Base-by-base conservation (phyloP, 2,113 vertebrate species). In the Dasyprocta punctata region DNA sequence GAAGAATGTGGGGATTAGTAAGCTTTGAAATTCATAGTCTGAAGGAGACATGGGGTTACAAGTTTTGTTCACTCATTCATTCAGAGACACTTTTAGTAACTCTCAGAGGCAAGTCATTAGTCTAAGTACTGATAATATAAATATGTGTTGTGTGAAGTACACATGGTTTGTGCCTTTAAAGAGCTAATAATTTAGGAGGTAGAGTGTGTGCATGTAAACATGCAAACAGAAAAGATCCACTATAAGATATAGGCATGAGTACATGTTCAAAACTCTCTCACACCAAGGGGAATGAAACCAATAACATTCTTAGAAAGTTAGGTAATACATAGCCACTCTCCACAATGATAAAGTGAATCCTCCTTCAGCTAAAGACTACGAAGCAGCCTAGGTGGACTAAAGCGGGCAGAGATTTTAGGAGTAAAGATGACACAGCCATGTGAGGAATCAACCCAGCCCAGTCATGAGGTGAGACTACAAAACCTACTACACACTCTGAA, bases 251-350 rank as follows among this genome's bases (percentile, higher is more conserved):
- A 69, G 13, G 6, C 65, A 33, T 69, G 26, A 86, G 7, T 47
- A 69, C 16, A 63, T 93, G 22, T 89, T 93, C 33, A 73, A 91
- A 95, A 92, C 2, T 47, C 38, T 47, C 17, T 94, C 67, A 78
- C 20, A 49, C 24, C 9, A 41, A 86, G 24, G 89, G 28, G 75
- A 86, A 82, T 71, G 7, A 75, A 33, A 30, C 41, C 75, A 89
- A 52, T 30, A 47, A 61, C 77, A 86, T 52, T 85, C n/a, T 63
- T 86, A 44, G 11, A 52, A 93, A 82, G 60, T 82, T 92, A 73
- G 88, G 44, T 33, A 61, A 77, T 87, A 71, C 4, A 22, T 61
- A 92, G 9, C 1, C 60, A 52, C 19, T 83, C 44, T 58, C 11
- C 28, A 93, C 26, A 94, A 69, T 33, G 26, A 90, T 52, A 86